Evolutionary conservation across 2,888 invertebrate genomes (phyloP), one percentile per base, ranked within the genome.

Genomic region (Drosophila pseudotakahashii): DNA sequence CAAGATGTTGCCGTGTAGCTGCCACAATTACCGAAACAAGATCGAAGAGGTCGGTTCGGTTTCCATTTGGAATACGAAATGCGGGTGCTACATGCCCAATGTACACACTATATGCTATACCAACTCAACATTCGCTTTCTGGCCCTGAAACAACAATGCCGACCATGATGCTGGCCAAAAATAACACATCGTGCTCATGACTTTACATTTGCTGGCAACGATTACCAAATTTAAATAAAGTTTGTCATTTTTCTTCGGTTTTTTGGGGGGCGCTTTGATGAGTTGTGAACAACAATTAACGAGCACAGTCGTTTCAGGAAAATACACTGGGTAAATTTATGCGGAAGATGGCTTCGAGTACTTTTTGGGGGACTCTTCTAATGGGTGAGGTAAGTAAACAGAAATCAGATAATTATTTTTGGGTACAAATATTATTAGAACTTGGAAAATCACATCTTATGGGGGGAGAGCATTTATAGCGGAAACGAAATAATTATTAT

Each of bases 131-230:
- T 44, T 57, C 23, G 44, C 50, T 53, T 54, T 69, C 68, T 72
- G 81, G 77, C 80, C 83, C 83, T 80, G 81, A 79, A 78, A 54
- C 14, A 54, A 50, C 66, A 47, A 26, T 71, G 72, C 54, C 61
- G 66, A 42, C 70, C 82, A 54, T 77, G 67, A 60, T 57, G 32
- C 47, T 70, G 59, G 66, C 52, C 52, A 53, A 58, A 52, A 51
- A 39, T 32, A 60, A 23, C 26, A 55, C 45, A 26, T 39, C 66
- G 44, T 48, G 63, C 48, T 34, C 34, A 48, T 48, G 48, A 34
- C 48, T 34, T 48, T 34, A 50, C 63, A 47, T 41, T 13, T 62
- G 39, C 14, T 30, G 48, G 44, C 50, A 19, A 53, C 67, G 66
- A 66, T 66, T 66, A 41, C 39, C 64, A 37, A 64, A 64, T 66